Base-by-base conservation (phyloP, 2,888 invertebrate species). In the Lithophane ornitopus region DNA sequence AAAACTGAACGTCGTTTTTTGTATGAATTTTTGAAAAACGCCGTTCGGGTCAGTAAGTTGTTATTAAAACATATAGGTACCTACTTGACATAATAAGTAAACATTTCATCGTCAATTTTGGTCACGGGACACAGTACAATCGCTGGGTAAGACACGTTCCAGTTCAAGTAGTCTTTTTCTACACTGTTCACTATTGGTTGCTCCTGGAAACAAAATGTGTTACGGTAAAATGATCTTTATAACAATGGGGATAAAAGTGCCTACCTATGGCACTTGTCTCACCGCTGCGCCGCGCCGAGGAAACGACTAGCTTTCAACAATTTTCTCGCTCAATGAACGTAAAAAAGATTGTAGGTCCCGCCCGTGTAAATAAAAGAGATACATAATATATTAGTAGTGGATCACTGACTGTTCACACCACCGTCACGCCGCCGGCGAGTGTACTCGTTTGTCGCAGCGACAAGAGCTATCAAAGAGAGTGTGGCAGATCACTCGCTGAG, bases 101-200 rank as follows among this genome's bases (percentile, higher is more conserved):
- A 90, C 63, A 86, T 78, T 7, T 92, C 87, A 34, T 97, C 93
- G 85, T 97, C 97, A 58, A 97, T 91, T 92, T 97, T 97, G 65
- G 95, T 93, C 0, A 95, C 89, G 0, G 98, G 97, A 88, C 98
- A 98, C 79, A 98, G 94, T 0, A 98, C 97, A 41, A 97, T 93
- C 3, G 97, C 96, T 8, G 98, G 98, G 88, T 97, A 98, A 0
- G 97, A 97, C 0, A 98, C 97, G 82, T 97, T 97, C 98, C 98
- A 98, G 76, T 97, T 97, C 85, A 97, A 97, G 87, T 97, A 97
- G 91, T 98, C 97, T 88, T 97, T 97, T 91, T 98, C 98, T 92
- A 98, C 97, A 65, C 97, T 97, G 91, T 97, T 97, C 26, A 98
- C 98, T 74, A 97, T 97, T 16, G 98, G 98, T 72, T 97, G 97